These are phyloP conservation scores for Astur gentilis DNA, from an alignment of 2,113 vertebrate genomes.

Conservation along the genomic window DNA sequence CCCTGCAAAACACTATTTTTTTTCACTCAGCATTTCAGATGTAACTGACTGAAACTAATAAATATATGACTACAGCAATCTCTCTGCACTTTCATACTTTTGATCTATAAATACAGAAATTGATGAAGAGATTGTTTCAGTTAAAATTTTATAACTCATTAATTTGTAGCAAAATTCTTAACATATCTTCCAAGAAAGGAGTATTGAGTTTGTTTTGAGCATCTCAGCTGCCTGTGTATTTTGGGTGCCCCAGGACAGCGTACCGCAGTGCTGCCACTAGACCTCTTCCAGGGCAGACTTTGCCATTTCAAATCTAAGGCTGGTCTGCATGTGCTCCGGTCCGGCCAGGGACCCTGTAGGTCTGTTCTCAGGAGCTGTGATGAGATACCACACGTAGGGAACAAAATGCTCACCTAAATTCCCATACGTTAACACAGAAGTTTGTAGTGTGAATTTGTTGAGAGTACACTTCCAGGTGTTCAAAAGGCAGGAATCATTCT, in stretches of 20 bases:
- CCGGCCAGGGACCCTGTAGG: not conserved
- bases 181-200: not conserved
- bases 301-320: not conserved
- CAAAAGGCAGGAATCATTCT: not conserved
- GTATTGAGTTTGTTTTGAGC: not conserved
- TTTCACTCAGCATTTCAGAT: not conserved
- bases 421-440: not conserved
- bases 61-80: not conserved
- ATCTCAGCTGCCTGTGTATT: accelerated
- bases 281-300: not conserved
- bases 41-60: not conserved
- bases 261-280: accelerated
- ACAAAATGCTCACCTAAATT: not conserved
- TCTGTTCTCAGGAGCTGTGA: not conserved
- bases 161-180: not conserved
- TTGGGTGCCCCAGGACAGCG: not conserved
- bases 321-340: not conserved
- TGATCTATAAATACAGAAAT: not conserved
- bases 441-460: not conserved
- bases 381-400: not conserved
- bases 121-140: not conserved
- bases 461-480: not conserved
- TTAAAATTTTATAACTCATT: not conserved
- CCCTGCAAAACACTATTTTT: not conserved
- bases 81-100: not conserved